Conservation (phyloP, 2,113 vertebrate genomes). For the Tychaedon coryphoeus region DNA sequence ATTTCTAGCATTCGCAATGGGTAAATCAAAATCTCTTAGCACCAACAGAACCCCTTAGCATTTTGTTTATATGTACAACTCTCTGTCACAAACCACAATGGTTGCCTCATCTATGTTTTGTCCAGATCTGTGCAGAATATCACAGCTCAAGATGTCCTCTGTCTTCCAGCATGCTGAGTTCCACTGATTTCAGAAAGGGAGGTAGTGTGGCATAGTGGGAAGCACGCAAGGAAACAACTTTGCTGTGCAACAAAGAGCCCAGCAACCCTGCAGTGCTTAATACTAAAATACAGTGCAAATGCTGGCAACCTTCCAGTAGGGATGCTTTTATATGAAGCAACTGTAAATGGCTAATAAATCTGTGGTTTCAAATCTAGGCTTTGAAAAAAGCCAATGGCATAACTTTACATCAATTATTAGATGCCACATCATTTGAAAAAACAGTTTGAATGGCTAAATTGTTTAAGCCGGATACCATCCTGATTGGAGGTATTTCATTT, state of each 20-base stretch:
- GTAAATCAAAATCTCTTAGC: not conserved
- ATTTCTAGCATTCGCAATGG: not conserved
- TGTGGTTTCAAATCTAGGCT: not conserved
- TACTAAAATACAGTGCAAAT: not conserved
- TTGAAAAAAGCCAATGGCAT: not conserved
- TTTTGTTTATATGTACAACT: not conserved
- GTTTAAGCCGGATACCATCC: not conserved
- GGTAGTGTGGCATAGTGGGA: rapidly evolving
- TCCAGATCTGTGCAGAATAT: not conserved
- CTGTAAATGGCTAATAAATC: not conserved
- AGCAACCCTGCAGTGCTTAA: not conserved
- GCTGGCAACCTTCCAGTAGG: not conserved
- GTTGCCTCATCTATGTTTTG: not conserved
- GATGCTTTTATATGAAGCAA: not conserved
- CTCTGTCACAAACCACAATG: not conserved
- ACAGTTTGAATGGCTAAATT: not conserved
- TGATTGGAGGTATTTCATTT: not conserved
- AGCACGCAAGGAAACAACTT: not conserved
- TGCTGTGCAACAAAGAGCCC: not conserved
- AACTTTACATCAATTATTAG: not conserved
- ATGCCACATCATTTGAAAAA: not conserved
- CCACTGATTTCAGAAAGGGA: not conserved
- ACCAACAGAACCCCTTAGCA: not conserved
- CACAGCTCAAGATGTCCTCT: not conserved
- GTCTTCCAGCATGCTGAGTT: not conserved